Conservation (phyloP, 2,797 vertebrate species). For the Pipistrellus pipistrellus region DNA sequence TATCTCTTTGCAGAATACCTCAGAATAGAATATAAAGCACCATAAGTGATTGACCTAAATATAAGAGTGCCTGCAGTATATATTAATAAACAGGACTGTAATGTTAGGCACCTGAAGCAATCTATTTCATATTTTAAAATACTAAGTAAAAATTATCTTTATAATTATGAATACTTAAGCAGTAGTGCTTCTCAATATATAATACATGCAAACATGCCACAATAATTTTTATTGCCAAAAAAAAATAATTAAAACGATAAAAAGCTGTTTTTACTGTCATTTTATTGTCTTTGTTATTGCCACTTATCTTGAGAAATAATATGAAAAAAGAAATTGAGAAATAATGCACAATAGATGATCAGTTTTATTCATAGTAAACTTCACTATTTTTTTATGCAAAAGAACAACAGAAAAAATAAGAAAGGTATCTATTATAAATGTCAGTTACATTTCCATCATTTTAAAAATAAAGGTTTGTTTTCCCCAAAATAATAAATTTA, state of each 20-base stretch:
- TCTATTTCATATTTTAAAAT: conserved; percentile 75
- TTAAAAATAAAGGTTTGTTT: conserved; percentile 7
- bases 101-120: conserved; percentile 34
- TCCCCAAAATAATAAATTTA: not conserved
- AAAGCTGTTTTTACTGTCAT: conserved; percentile 80
- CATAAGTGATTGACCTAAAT: conserved; percentile 49
- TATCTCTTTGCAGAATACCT: conserved; percentile 51
- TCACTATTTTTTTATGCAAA: conserved; percentile 51
- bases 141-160: conserved; percentile 69
- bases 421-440: not conserved
- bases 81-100: conserved; percentile 44
- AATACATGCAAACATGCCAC: conserved; percentile 68
- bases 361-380: conserved; percentile 70
- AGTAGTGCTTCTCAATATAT: conserved; percentile 75
- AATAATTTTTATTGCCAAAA: conserved; percentile 83
- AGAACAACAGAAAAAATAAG: conserved; percentile 46
- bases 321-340: conserved; percentile 78
- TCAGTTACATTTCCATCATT: conserved; percentile 46
- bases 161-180: conserved; percentile 81
- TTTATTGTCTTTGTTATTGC: conserved; percentile 81
- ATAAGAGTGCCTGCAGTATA: conserved; percentile 41
- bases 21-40: conserved; percentile 21
- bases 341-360: conserved; percentile 75
- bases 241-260: conserved; percentile 86
- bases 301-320: conserved; percentile 77